These are phyloP conservation scores for Laticauda colubrina DNA, from an alignment of 2,113 vertebrate species.

Conservation along the genomic window DNA sequence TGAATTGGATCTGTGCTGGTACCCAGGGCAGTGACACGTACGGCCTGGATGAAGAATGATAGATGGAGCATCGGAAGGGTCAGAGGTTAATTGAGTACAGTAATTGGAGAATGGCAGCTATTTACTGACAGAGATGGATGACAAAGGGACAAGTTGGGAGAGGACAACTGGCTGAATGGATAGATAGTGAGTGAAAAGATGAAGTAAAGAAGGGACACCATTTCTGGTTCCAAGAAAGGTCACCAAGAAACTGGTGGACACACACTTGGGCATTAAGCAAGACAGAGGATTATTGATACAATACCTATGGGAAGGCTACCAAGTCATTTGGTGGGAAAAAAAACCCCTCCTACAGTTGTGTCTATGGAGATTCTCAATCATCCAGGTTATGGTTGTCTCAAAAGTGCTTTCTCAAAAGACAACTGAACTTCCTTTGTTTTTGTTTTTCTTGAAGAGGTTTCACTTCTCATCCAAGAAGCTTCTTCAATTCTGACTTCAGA, in stretches of 20 bases:
- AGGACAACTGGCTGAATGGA: not conserved
- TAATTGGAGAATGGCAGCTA: slow-evolving; percentile 23
- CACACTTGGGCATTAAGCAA: not conserved
- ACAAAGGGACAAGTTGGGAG: not conserved
- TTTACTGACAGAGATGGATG: slow-evolving; percentile 26
- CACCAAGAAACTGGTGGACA: not conserved
- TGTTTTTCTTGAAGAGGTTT: not conserved
- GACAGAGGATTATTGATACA: not conserved
- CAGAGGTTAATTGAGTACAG: slow-evolving; percentile 22
- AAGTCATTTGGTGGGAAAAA: not conserved
- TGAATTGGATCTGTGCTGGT: not conserved
- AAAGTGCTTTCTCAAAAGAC: not conserved
- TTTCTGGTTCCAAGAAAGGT: not conserved
- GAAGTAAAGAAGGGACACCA: not conserved
- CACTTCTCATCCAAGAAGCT: not conserved
- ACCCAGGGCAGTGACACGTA: not conserved
- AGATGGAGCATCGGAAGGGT: not conserved
- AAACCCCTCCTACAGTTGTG: not conserved
- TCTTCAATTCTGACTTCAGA: not conserved
- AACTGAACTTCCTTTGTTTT: not conserved
- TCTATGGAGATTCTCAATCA: not conserved
- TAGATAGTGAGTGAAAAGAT: not conserved
- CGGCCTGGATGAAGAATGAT: slow-evolving; percentile 18
- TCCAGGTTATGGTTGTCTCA: not conserved
- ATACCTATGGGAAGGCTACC: not conserved